phyloP scores from a whole-genome alignment of 2,888 invertebrate genomes.

The Seira ritae region DNA sequence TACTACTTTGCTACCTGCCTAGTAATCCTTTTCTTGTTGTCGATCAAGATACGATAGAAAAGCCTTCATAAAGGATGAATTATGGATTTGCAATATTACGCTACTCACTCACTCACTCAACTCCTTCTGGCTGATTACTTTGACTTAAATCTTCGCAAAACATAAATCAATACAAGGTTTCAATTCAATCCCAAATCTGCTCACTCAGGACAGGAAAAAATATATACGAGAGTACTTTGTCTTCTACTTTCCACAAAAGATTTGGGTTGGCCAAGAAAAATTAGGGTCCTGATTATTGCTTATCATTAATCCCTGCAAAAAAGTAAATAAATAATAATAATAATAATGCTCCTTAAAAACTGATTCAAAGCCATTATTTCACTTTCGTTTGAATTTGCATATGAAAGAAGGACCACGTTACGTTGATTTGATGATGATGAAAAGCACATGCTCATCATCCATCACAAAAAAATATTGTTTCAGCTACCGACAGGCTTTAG shows the following conservation, averaged over 20 bases:
- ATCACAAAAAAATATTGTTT: constrained; percentile 20
- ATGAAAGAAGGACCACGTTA: constrained; percentile 5
- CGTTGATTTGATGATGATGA: background rate
- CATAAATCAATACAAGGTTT: constrained; percentile 7
- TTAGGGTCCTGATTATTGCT: background rate
- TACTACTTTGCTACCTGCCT: background rate
- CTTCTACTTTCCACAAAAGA: too few species aligned
- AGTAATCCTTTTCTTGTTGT: constrained; percentile 22
- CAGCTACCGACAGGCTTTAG: constrained; percentile 7
- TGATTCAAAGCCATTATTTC: constrained; percentile 29
- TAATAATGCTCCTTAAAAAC: constrained; percentile 28
- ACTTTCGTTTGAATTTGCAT: constrained; percentile 27
- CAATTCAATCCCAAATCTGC: background rate
- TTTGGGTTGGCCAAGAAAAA: constrained; percentile 7
- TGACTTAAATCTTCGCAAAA: background rate
- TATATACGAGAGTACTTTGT: too few species aligned
- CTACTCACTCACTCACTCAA: constrained; percentile 27
- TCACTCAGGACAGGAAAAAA: too few species aligned
- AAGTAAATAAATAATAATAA: background rate
- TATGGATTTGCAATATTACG: constrained; percentile 23
- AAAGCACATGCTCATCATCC: background rate
- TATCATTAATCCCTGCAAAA: background rate
- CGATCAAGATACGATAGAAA: constrained; percentile 26
- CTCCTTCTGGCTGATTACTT: constrained; percentile 10
- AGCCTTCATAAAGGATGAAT: background rate